Conservation (phyloP, 2,888 invertebrate species). For the Coenonympha arcania region DNA sequence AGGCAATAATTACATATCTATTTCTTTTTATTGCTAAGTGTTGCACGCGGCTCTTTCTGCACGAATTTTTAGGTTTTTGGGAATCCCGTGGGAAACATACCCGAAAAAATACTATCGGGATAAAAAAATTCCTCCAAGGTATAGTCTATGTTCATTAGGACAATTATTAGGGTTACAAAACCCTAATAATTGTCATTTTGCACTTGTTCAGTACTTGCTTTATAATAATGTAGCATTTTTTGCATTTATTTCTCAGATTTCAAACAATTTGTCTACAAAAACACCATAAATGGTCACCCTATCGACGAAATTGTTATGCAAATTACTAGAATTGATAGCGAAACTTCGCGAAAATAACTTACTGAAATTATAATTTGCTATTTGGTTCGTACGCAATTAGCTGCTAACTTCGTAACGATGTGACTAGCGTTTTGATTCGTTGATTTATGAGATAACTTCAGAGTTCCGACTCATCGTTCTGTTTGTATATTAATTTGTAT, state of each 20-base stretch:
- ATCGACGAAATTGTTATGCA: slow-evolving; percentile 42
- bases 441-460: slow-evolving; percentile 26
- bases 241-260: not conserved
- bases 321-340: slow-evolving; percentile 51
- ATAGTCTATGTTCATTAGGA: no score
- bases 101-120: no score
- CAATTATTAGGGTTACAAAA: no score
- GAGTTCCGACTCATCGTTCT: slow-evolving; percentile 13
- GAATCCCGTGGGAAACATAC: no score
- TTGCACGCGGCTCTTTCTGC: no score
- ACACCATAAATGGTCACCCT: slow-evolving; percentile 26
- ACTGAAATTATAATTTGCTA: slow-evolving; percentile 55
- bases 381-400: slow-evolving; percentile 48
- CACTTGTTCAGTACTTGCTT: no score
- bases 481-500: slow-evolving; percentile 7
- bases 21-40: no score
- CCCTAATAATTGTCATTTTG: no score
- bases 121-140: no score
- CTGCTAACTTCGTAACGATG: slow-evolving; percentile 29
- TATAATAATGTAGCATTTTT: no score
- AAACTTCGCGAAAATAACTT: slow-evolving; percentile 49
- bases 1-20: no score
- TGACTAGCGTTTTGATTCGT: slow-evolving; percentile 26
- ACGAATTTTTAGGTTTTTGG: no score
- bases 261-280: not conserved